Percentiles rank a stretch among this genome's conserved stretches.
Conservation (phyloP, 1,140 invertebrate genomes). For the Lineus longissimus region DNA sequence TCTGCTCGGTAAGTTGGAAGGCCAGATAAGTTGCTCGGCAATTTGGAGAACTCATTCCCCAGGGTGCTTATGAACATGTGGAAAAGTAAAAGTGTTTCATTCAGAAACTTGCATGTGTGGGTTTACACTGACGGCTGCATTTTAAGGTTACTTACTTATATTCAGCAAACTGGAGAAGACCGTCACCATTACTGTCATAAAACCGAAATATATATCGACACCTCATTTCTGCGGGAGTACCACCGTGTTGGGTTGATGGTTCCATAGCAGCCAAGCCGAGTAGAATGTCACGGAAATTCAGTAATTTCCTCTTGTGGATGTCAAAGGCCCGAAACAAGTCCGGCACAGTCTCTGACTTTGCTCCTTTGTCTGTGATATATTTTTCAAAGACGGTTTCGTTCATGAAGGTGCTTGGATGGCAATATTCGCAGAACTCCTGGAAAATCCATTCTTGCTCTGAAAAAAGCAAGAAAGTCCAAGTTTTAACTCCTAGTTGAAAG, state of each 20-base stretch:
- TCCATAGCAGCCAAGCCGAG: slow-evolving; percentile 59
- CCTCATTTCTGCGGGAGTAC: slow-evolving; percentile 58
- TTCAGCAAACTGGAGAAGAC: slow-evolving; percentile 49
- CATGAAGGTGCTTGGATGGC: slow-evolving; percentile 47
- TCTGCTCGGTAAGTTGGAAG: too few relatives aligned
- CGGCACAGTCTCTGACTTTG: slow-evolving; percentile 43
- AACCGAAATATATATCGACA: slow-evolving; percentile 61
- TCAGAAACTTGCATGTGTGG: too few relatives aligned
- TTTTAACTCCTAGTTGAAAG: too few relatives aligned
- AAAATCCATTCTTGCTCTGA: slow-evolving; percentile 53
- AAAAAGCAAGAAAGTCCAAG: slow-evolving; percentile 6
- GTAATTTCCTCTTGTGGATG: slow-evolving; percentile 37
- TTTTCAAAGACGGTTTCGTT: slow-evolving; percentile 40
- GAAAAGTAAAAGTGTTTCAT: too few relatives aligned
- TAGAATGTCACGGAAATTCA: slow-evolving; percentile 56
- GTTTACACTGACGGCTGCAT: too few relatives aligned
- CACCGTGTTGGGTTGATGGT: slow-evolving; percentile 59
- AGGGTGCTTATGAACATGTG: too few relatives aligned
- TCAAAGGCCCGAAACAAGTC: slow-evolving; percentile 49
- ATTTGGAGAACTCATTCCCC: too few relatives aligned
- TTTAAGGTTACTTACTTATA: slow-evolving; percentile 54
- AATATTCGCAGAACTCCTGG: slow-evolving; percentile 42
- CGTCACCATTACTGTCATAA: slow-evolving; percentile 56
- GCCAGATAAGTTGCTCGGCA: too few relatives aligned
- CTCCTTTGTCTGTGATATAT: slow-evolving; percentile 47